A percentile compares a stretch with the other conserved stretches of the same genome.
These are phyloP conservation scores for Anseranas semipalmata DNA, from an alignment of 2,113 vertebrate species.

Conservation along the genomic window DNA sequence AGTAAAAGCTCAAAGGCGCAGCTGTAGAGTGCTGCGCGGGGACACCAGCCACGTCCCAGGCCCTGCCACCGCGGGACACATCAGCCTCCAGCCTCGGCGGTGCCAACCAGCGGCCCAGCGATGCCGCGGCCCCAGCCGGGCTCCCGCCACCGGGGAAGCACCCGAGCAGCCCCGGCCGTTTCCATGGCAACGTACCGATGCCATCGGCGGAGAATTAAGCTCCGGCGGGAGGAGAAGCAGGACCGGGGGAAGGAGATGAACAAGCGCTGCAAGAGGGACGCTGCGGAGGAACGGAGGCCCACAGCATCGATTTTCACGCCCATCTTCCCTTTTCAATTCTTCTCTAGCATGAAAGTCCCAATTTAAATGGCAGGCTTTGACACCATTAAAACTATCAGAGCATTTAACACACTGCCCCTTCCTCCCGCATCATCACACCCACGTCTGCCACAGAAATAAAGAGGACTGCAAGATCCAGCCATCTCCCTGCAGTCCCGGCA, in stretches of 20 bases:
- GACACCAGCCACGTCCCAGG: fast-evolving
- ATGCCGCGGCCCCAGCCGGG: fast-evolving
- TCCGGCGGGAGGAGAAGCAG: not conserved
- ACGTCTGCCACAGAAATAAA: conserved; percentile 25
- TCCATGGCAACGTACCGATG: conserved; percentile 12
- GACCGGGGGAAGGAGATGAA: not conserved
- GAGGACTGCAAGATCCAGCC: conserved; percentile 20
- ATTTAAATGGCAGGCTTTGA: conserved; percentile 47
- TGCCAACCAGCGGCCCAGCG: fast-evolving
- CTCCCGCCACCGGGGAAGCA: not conserved
- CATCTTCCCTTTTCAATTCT: conserved; percentile 45
- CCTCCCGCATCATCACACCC: conserved; percentile 30
- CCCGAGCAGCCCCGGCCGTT: not conserved
- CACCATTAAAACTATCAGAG: conserved; percentile 38
- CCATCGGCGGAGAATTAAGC: conserved; percentile 21
- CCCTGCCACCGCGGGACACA: not conserved
- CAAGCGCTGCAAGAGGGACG: not conserved
- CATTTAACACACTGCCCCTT: conserved; percentile 54
- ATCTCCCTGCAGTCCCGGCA: not conserved
- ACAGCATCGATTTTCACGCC: not conserved
- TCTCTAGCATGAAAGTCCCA: conserved; percentile 42
- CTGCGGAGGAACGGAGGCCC: not conserved
- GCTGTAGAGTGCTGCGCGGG: fast-evolving
- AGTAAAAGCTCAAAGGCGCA: not conserved
- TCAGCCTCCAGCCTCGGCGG: not conserved